Evolutionary conservation across 2,888 invertebrate genomes (phyloP).

Genomic region (Eudasyphora cyanicolor): DNA sequence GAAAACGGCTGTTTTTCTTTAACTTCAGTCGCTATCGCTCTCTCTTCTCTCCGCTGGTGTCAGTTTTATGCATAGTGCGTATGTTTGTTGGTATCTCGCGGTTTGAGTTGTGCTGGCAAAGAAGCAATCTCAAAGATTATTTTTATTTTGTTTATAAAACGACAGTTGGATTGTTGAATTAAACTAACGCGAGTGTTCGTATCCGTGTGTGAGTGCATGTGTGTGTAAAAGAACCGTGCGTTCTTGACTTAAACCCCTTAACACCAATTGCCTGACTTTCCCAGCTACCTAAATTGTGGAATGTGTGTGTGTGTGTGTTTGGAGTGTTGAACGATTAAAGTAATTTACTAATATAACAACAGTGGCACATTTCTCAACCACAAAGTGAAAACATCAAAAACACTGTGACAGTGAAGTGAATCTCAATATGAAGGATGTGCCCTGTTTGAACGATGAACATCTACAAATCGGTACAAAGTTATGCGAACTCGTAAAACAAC

Average conservation of each 20-base stretch:
- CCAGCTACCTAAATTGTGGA: too few relatives aligned
- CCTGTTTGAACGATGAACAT: not conserved
- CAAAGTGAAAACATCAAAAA: conserved; percentile 1
- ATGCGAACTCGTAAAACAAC: conserved; percentile 69
- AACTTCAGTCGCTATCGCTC: not conserved
- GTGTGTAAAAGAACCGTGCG: too few relatives aligned
- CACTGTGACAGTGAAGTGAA: not conserved
- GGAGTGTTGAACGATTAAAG: too few relatives aligned
- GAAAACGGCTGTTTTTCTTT: not conserved
- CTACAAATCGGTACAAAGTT: conserved; percentile 57
- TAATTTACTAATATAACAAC: too few relatives aligned
- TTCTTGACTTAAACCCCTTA: not conserved
- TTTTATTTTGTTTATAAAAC: conserved; percentile 25
- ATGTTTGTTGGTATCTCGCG: not conserved
- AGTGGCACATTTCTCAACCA: not conserved
- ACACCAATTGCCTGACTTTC: not conserved
- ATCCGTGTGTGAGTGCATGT: not conserved
- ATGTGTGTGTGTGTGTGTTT: not conserved
- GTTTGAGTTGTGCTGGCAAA: not conserved
- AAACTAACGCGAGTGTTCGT: not conserved
- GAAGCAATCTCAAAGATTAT: not conserved
- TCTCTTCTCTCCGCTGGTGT: not conserved
- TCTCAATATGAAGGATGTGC: not conserved
- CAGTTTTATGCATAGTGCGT: not conserved
- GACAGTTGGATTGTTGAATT: not conserved